Evolutionary conservation across 1,140 invertebrate genomes (phyloP), one percentile per base, ranked within the genome.

Genomic region (Bombyx mandarina): DNA sequence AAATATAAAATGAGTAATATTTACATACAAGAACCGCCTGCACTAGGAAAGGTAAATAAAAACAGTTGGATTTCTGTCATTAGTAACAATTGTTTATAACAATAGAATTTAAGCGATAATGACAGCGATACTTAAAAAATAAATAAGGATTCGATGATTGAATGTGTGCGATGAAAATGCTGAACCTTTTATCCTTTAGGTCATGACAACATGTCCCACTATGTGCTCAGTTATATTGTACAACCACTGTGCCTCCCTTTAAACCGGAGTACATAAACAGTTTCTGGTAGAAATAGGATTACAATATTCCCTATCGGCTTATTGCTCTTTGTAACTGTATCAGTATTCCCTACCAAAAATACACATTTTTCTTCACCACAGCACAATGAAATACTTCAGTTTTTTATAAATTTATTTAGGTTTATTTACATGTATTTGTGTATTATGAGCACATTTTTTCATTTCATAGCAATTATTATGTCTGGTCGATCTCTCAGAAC

Each of bases 21-120:
- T 86, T 99, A 99, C 73, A 98, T 99, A 77, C 95, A 98, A 87
- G 98, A 99, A 88, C 98, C 98, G 26, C 95, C 95, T 8, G 97
- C 97, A 1, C 90, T 93, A 45, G 98, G 97, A 67, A 99, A 99
- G 89, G 97, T 98, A 88, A 88, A 59, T 71, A 63, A 54, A 49
- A 50, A 43, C 43, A 5, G 35, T 42, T 12, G 9, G 8, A 26
- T 35, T 55, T 45, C n/a, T 45, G 18, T 47, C 8, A 60, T 63
- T 35, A 51, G 54, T 60, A 52, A 8, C 59, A 48, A 58, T 49
- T 54, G 46, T 51, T 59, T 62, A 42, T 50, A 50, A 9, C 12
- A 50, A 22, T 10, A 49, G n/a, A n/a, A 44, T 45, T 54, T 44
- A 35, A 8, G 22, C 12, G 10, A 26, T 8, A n/a, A 9, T 43